phyloP scores from a whole-genome alignment of 35 echinoderm and acorn worm genomes.

The Amphiura filiformis region DNA sequence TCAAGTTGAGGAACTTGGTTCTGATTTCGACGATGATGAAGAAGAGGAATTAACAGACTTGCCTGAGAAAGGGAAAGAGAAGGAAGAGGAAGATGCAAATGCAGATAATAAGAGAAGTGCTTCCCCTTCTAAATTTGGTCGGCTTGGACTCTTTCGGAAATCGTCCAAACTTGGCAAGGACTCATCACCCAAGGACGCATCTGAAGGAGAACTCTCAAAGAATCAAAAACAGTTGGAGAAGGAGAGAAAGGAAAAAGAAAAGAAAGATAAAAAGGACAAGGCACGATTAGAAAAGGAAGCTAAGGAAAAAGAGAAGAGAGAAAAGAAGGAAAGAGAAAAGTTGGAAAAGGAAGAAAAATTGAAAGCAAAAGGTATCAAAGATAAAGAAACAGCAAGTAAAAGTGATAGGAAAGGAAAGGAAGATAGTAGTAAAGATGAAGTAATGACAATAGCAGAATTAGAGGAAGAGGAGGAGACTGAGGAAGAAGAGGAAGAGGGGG shows the following conservation, averaged over 20 bases:
- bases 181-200: not conserved
- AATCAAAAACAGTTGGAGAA: constrained; percentile 34
- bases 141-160: constrained; percentile 50
- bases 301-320: constrained; percentile 27
- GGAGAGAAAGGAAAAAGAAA: constrained; percentile 32
- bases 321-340: constrained; percentile 16
- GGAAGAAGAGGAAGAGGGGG: constrained; percentile 22
- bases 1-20: not conserved
- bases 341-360: constrained; percentile 19
- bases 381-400: not conserved
- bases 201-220: constrained; percentile 6
- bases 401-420: not conserved
- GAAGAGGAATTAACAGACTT: not conserved
- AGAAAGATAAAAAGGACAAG: constrained; percentile 40
- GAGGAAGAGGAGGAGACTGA: constrained; percentile 12
- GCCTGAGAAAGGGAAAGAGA: constrained; percentile 31
- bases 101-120: no score
- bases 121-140: constrained; percentile 25
- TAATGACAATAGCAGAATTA: no score
- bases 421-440: not conserved
- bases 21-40: constrained; percentile 15
- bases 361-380: no score
- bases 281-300: constrained; percentile 4
- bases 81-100: not conserved
- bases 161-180: constrained; percentile 56